Base-by-base conservation (phyloP, 2,888 invertebrate genomes). In the Scaptomyza caliginosa region DNA sequence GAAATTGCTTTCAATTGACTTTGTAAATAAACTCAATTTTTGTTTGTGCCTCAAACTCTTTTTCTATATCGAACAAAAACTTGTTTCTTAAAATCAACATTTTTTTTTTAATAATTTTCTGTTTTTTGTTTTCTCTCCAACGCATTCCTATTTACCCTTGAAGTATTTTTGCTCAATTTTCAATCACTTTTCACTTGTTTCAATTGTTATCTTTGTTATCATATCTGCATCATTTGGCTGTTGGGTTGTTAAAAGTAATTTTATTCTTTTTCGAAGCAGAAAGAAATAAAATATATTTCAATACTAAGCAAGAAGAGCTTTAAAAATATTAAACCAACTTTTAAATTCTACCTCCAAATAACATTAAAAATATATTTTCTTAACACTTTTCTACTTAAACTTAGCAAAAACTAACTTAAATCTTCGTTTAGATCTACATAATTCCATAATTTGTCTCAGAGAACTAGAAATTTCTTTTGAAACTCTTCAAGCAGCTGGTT, bases 1-100 rank as follows among this genome's bases (percentile, higher is more conserved):
- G 19, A 36, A 72, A 69, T 70, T 71, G 52, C 17, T 39, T 28
- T 65, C 49, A 66, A 75, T 74, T 71, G 56, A 6, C 38, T 19
- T 32, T 54, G 58, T 17, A 50, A 58, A 59, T 45, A 49, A 26
- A 40, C 42, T 23, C n/a, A 36, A 24, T 42, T 24, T 10, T 3
- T 3, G 30, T 17, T 19, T 28, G 40, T 28, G 43, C 24, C 32
- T 17, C 58, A 57, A 21, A 17, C 28, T 59, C 43, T 28, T 4
- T 32, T 1, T n/a, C n/a, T n/a, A n/a, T n/a, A n/a, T n/a, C n/a
- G n/a, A n/a, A n/a, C n/a, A n/a, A n/a, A n/a, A n/a, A n/a, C n/a
- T n/a, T n/a, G n/a, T n/a, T n/a, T n/a, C n/a, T n/a, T n/a, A n/a
- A n/a, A n/a, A n/a, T n/a, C n/a, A n/a, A n/a, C n/a, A n/a, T n/a